These are phyloP conservation scores for Alviniconcha strummeri DNA, from an alignment of 2,888 invertebrate genomes.

Conservation along the genomic window DNA sequence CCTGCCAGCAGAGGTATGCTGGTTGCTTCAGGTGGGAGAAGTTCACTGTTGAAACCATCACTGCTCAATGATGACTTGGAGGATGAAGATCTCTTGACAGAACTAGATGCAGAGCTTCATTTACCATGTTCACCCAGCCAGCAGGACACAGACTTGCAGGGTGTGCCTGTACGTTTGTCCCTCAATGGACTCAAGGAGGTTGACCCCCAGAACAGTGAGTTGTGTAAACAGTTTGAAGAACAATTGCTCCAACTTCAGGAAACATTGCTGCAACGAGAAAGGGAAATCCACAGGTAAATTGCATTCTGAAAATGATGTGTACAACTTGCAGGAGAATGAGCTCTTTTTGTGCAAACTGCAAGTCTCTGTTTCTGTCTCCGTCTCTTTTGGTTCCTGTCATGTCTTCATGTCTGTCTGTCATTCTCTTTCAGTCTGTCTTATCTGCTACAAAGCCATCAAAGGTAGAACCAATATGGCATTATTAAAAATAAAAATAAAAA, in stretches of 20 bases:
- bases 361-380: too few relatives aligned
- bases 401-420: too few relatives aligned
- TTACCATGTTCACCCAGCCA: slow-evolving; percentile 20
- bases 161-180: slow-evolving; percentile 4
- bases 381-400: too few relatives aligned
- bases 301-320: neutral
- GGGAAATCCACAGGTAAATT: slow-evolving; percentile 50
- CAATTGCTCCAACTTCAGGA: slow-evolving; percentile 53
- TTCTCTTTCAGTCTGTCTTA: too few relatives aligned
- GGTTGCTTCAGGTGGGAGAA: too few relatives aligned
- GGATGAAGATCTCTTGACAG: slow-evolving; percentile 58
- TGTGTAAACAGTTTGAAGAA: slow-evolving; percentile 45
- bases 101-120: slow-evolving; percentile 58
- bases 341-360: too few relatives aligned
- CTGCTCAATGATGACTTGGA: slow-evolving; percentile 36
- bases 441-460: too few relatives aligned
- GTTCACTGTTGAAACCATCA: neutral
- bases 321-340: neutral
- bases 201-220: slow-evolving; percentile 13
- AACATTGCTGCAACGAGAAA: slow-evolving; percentile 50
- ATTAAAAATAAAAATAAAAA: too few relatives aligned
- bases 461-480: too few relatives aligned
- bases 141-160: neutral
- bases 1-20: neutral
- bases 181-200: slow-evolving; percentile 20